Conservation (phyloP, 2,888 invertebrate species). For the Apodemia zela region DNA sequence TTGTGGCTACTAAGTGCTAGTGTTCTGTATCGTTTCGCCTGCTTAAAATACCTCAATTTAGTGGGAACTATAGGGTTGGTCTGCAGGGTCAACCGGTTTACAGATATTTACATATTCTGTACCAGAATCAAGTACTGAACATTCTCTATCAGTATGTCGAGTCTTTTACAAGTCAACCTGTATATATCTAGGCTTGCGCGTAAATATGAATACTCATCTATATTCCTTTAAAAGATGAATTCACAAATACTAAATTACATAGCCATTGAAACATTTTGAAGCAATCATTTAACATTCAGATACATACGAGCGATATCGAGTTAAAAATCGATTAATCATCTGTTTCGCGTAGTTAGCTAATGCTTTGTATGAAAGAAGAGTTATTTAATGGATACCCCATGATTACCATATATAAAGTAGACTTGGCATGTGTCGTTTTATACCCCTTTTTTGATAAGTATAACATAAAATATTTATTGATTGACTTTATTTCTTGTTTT, state of each 20-base stretch:
- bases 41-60: no score
- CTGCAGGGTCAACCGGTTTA: no score
- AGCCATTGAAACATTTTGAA: background rate
- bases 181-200: background rate
- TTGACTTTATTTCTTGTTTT: no score
- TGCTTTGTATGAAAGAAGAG: conserved; percentile 8
- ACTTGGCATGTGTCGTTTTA: background rate
- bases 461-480: no score
- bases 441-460: no score
- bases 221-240: background rate
- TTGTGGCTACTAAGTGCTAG: no score
- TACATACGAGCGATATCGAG: background rate
- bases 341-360: conserved; percentile 3
- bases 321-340: conserved; percentile 15
- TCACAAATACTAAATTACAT: background rate
- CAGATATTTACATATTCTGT: no score
- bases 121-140: no score
- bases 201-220: background rate
- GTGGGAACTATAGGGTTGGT: no score
- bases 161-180: no score
- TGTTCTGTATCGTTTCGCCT: no score
- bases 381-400: background rate
- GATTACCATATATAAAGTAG: background rate
- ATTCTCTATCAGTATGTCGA: no score
- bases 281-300: conserved; percentile 10